Conservation (phyloP, 2,888 invertebrate species). For the Malthinus seriepunctatus region DNA sequence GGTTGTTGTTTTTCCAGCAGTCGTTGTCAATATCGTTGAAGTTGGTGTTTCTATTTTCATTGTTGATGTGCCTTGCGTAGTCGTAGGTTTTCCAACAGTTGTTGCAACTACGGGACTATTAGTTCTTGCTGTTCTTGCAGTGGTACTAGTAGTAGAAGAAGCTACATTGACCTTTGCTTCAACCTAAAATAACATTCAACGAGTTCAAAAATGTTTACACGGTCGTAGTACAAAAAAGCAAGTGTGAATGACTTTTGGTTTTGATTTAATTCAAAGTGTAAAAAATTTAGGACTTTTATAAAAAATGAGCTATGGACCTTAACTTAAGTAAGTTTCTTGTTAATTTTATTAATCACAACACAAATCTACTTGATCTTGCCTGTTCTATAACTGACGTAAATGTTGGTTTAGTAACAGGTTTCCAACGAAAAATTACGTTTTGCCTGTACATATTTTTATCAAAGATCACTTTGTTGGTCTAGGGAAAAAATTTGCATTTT, state of each 20-base stretch:
- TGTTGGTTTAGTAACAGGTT: conserved; percentile 31
- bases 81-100: conserved; percentile 8
- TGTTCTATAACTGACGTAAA: conserved; percentile 8
- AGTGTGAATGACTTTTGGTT: background rate
- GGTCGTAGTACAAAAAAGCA: no score
- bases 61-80: conserved; percentile 35
- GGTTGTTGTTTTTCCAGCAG: background rate
- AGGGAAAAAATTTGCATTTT: conserved; percentile 43
- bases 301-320: conserved; percentile 42
- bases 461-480: conserved; percentile 61
- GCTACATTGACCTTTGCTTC: no score
- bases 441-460: conserved; percentile 45
- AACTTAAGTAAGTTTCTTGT: conserved; percentile 31
- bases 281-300: conserved; percentile 21
- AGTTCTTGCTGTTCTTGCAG: no score
- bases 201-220: no score
- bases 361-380: conserved; percentile 16
- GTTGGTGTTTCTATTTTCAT: conserved; percentile 30
- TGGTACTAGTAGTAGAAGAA: no score
- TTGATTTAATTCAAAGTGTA: conserved; percentile 14
- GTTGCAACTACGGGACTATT: no score
- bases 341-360: conserved; percentile 47
- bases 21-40: conserved; percentile 31
- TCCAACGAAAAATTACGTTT: conserved; percentile 38
- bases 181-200: no score